A percentile compares a stretch with the other conserved stretches of the same genome.
phyloP scores from a whole-genome alignment of 2,797 vertebrate genomes.

The Arremon brunneinucha region DNA sequence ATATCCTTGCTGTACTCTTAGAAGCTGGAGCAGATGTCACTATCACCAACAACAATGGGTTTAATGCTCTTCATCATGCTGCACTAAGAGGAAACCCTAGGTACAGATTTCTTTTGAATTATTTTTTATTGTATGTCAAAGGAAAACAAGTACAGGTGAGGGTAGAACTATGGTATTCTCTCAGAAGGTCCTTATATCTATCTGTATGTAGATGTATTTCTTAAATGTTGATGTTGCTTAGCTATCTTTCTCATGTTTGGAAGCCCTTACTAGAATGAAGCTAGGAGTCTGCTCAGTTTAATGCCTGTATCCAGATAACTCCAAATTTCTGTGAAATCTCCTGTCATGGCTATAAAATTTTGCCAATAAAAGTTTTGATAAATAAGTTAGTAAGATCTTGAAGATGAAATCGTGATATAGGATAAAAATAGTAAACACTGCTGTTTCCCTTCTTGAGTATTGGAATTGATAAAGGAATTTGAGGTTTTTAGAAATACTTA shows the following conservation, averaged over 20 bases:
- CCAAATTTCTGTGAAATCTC: background rate
- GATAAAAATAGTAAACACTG: background rate
- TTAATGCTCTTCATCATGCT: constrained; percentile 97
- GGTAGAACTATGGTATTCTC: background rate
- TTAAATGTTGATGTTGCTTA: background rate
- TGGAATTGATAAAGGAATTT: background rate
- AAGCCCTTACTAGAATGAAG: background rate
- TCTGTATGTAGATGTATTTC: background rate
- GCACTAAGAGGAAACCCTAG: constrained; percentile 97
- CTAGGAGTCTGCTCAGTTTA: background rate
- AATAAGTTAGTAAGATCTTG: background rate
- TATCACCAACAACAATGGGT: constrained; percentile 98
- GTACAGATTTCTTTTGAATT: constrained; percentile 71
- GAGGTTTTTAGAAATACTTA: background rate
- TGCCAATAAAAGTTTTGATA: background rate
- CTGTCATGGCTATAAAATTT: background rate
- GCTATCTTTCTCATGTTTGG: background rate
- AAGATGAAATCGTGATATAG: background rate
- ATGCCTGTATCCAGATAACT: background rate
- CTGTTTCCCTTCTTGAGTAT: background rate
- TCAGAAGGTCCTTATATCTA: background rate
- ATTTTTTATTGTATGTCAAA: background rate
- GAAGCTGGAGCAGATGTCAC: constrained; percentile 98
- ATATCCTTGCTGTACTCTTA: constrained; percentile 95
- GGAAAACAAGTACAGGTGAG: background rate